Evolutionary conservation across 2,113 vertebrate genomes (phyloP).

Genomic region (Indicator indicator): DNA sequence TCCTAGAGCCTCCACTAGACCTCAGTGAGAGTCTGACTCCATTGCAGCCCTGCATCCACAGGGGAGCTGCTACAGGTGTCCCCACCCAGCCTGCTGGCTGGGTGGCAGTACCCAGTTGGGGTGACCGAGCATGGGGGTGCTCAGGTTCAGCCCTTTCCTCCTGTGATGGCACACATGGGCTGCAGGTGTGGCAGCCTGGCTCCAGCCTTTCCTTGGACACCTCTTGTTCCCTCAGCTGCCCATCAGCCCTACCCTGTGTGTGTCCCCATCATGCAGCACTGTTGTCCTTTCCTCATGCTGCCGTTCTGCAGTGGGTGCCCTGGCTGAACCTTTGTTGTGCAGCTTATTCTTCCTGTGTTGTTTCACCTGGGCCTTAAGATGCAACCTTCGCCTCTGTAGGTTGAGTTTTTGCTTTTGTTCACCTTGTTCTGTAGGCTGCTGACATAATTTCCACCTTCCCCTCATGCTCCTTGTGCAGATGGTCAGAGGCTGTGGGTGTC

Average conservation of each 20-base stretch:
- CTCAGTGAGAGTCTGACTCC: not conserved
- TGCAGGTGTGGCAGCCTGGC: not conserved
- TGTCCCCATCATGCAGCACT: no score
- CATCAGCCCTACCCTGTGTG: not conserved
- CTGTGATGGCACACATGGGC: not conserved
- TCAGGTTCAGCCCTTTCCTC: not conserved
- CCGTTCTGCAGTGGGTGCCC: accelerated
- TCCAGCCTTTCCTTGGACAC: not conserved
- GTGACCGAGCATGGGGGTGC: not conserved
- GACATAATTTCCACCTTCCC: not conserved
- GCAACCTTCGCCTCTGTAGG: not conserved
- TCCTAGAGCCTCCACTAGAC: not conserved
- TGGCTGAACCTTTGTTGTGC: not conserved
- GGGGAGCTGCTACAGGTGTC: not conserved
- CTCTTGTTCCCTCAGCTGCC: not conserved
- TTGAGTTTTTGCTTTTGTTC: not conserved
- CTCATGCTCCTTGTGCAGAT: not conserved
- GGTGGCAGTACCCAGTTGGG: not conserved
- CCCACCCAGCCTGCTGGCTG: not conserved
- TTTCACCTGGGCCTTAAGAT: not conserved
- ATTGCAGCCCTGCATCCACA: not conserved
- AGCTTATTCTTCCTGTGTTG: accelerated
- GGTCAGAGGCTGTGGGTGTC: not conserved
- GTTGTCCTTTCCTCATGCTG: not conserved
- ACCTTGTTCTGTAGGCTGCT: not conserved